These are phyloP conservation scores for Halesus radiatus DNA, from an alignment of 1,140 invertebrate genomes.

Conservation along the genomic window DNA sequence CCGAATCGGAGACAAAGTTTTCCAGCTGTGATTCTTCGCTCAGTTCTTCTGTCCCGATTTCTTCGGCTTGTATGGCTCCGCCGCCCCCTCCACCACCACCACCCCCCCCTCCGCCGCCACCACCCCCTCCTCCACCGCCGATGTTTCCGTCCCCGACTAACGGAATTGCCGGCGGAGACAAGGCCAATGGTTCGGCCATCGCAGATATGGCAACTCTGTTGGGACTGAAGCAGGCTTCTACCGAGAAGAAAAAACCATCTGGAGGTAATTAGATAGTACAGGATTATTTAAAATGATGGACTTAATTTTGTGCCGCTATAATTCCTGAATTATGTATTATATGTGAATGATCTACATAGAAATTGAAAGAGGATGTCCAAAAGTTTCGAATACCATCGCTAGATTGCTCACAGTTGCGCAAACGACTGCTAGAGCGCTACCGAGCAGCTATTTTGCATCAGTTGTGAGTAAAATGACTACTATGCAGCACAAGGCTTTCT, in stretches of 20 bases:
- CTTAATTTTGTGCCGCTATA: no score
- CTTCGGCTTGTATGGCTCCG: neutral
- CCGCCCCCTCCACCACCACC: conserved; percentile 64
- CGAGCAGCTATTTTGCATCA: no score
- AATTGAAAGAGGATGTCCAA: no score
- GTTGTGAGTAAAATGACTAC: no score
- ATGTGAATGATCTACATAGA: no score
- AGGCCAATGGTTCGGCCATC: conserved; percentile 64
- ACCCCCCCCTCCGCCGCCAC: conserved; percentile 63
- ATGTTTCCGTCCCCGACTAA: conserved; percentile 58
- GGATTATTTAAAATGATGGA: no score
- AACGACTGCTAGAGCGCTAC: no score
- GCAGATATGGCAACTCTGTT: conserved; percentile 75
- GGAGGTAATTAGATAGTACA: conserved; percentile 59
- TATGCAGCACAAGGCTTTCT: no score
- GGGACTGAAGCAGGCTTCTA: conserved; percentile 66
- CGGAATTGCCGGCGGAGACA: conserved; percentile 54
- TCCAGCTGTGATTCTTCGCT: neutral
- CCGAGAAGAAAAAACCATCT: conserved; percentile 62
- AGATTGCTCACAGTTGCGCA: no score
- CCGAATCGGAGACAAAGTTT: neutral
- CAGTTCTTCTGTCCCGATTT: neutral
- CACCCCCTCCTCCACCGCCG: conserved; percentile 60
- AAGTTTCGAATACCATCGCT: no score
- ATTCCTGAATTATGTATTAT: no score